Evolutionary conservation across 2,888 invertebrate species (phyloP).

Genomic region (Patella pellucida): DNA sequence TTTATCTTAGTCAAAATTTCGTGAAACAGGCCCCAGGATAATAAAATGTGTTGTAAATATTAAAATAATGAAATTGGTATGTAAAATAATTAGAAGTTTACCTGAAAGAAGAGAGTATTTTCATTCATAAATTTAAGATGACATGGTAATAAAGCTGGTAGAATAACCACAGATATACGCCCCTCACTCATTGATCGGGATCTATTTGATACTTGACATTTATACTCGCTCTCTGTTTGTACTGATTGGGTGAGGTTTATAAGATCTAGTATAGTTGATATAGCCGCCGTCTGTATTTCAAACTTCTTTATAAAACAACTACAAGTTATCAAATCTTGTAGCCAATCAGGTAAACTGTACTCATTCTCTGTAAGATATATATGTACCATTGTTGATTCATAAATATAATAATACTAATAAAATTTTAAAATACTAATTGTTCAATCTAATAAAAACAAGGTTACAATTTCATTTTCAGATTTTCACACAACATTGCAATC

Average conservation of each 20-base stretch:
- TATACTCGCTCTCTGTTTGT: constrained; percentile 47
- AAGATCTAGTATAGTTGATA: constrained; percentile 82
- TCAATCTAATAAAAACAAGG: background rate
- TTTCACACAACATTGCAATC: too few species aligned
- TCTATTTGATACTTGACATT: constrained; percentile 34
- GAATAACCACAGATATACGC: constrained; percentile 78
- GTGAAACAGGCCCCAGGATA: too few species aligned
- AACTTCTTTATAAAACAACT: constrained; percentile 78
- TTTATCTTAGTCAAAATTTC: too few species aligned
- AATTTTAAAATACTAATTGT: background rate
- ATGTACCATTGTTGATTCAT: background rate
- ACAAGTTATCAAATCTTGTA: constrained; percentile 79
- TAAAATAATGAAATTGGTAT: background rate
- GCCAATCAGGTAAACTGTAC: constrained; percentile 75
- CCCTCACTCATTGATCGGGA: constrained; percentile 40
- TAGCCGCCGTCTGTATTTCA: constrained; percentile 75
- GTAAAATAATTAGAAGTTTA: constrained; percentile 27
- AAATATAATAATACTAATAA: background rate
- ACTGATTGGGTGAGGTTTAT: constrained; percentile 76
- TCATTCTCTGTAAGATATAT: constrained; percentile 63
- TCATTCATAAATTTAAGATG: constrained; percentile 80
- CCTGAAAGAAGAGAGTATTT: constrained; percentile 80
- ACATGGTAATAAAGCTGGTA: constrained; percentile 79
- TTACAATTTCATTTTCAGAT: too few species aligned
- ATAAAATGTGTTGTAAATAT: too few species aligned